phyloP scores from a whole-genome alignment of 2,797 vertebrate genomes.

The Serranus cabrilla region DNA sequence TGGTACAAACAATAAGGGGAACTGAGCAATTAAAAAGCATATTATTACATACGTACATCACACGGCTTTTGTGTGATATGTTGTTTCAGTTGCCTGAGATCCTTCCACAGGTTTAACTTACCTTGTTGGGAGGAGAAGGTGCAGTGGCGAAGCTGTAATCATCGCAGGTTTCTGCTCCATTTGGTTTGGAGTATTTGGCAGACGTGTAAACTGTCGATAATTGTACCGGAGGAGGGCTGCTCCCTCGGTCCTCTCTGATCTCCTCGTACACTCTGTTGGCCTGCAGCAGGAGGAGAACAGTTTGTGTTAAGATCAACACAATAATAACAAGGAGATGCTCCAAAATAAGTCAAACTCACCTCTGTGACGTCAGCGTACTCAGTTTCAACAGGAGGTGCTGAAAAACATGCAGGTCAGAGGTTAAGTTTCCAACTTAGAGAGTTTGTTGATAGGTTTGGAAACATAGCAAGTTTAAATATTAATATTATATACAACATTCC shows the following conservation, averaged over 20 bases:
- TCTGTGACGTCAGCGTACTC: fast-evolving
- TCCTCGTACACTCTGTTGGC: neutral
- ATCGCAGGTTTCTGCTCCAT: neutral
- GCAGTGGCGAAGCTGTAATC: neutral
- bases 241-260: neutral
- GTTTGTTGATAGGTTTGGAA: too few relatives aligned
- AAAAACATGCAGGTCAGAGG: conserved; percentile 11
- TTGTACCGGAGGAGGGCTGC: neutral
- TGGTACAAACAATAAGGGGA: too few relatives aligned
- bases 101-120: neutral
- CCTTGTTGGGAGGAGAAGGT: neutral
- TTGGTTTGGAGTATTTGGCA: neutral
- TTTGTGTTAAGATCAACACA: neutral
- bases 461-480: too few relatives aligned
- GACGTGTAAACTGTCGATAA: neutral
- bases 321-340: neutral
- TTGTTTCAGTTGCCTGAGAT: neutral
- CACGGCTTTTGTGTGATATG: too few relatives aligned
- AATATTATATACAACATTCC: too few relatives aligned
- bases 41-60: too few relatives aligned
- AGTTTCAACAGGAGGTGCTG: conserved; percentile 6
- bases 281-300: conserved; percentile 5
- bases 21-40: too few relatives aligned
- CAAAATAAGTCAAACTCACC: conserved; percentile 21
- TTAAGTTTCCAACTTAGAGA: too few relatives aligned